These are phyloP conservation scores for Pterocles gutturalis DNA, from an alignment of 2,113 vertebrate species.

Conservation along the genomic window DNA sequence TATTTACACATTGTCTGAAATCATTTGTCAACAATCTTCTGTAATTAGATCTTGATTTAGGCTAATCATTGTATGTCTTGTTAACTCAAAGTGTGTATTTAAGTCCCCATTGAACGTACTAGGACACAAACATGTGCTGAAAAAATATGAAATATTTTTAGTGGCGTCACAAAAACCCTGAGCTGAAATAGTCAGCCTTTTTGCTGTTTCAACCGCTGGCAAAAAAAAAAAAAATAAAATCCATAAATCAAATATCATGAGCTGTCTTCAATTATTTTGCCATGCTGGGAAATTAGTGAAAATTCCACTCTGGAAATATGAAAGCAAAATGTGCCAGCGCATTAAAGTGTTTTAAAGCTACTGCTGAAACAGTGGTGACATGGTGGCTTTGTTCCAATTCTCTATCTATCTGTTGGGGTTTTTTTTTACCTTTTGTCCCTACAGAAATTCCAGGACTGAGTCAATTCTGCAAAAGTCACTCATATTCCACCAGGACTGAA, in stretches of 20 bases:
- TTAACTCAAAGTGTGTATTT: constrained; percentile 15
- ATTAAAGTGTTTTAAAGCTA: not conserved
- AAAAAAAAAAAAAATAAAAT: not conserved
- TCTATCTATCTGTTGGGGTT: not conserved
- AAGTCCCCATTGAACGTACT: not conserved
- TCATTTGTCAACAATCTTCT: constrained; percentile 31
- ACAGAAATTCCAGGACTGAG: constrained; percentile 3
- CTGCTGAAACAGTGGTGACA: not conserved
- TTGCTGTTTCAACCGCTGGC: not conserved
- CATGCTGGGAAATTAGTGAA: not conserved
- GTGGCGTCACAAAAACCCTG: not conserved
- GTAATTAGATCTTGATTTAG: constrained; percentile 52
- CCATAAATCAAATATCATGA: not conserved
- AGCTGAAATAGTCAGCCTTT: not conserved
- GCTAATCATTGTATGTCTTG: constrained; percentile 33
- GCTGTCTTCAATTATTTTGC: not conserved
- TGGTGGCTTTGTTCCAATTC: not conserved
- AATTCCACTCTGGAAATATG: not conserved
- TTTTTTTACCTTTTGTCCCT: not conserved
- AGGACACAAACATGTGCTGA: not conserved
- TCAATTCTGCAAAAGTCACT: constrained; percentile 50
- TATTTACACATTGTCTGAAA: constrained; percentile 22
- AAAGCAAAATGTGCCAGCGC: not conserved
- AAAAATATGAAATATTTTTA: not conserved
- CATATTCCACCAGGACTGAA: constrained; percentile 42